A percentile compares a stretch with the other conserved stretches of the same genome.
Evolutionary conservation across 2,113 vertebrate species (phyloP).

Genomic region (Acanthochromis polyacanthus): DNA sequence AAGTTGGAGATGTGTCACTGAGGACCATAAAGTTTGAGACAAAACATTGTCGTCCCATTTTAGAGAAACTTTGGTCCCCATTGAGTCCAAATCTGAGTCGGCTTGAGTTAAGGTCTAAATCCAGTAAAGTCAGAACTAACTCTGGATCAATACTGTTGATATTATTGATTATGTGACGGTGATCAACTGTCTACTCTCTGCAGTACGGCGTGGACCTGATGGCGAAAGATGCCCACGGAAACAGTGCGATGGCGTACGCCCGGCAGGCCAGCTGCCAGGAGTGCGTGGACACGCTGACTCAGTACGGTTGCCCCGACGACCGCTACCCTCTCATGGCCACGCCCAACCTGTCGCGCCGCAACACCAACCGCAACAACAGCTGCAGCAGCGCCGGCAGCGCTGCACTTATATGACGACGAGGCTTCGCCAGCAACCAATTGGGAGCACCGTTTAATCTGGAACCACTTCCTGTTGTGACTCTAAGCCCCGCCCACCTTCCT

Average conservation of each 20-base stretch:
- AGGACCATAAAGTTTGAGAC: too few species aligned
- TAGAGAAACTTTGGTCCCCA: too few species aligned
- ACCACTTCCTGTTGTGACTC: constrained; percentile 55
- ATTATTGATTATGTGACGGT: too few species aligned
- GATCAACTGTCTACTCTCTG: neutral
- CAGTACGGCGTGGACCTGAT: constrained; percentile 97
- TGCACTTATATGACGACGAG: constrained; percentile 79
- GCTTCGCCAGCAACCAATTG: neutral
- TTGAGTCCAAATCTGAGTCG: too few species aligned
- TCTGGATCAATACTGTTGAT: too few species aligned
- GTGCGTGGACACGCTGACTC: constrained; percentile 91
- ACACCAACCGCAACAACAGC: constrained; percentile 92
- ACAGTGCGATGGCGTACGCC: constrained; percentile 94
- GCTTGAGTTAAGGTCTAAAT: too few species aligned
- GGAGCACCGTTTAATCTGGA: constrained; percentile 39
- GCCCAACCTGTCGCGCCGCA: constrained; percentile 93
- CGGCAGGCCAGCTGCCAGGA: constrained; percentile 94
- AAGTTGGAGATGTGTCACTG: too few species aligned
- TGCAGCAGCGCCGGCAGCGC: constrained; percentile 87
- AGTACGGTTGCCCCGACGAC: constrained; percentile 96
- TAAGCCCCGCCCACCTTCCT: constrained; percentile 40
- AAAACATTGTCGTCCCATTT: too few species aligned
- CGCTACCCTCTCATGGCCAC: constrained; percentile 95
- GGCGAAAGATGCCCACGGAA: constrained; percentile 93
- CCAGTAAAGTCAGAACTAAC: too few species aligned